Base-by-base conservation (phyloP, 2,797 vertebrate genomes). In the Hoplostethus mediterraneus region DNA sequence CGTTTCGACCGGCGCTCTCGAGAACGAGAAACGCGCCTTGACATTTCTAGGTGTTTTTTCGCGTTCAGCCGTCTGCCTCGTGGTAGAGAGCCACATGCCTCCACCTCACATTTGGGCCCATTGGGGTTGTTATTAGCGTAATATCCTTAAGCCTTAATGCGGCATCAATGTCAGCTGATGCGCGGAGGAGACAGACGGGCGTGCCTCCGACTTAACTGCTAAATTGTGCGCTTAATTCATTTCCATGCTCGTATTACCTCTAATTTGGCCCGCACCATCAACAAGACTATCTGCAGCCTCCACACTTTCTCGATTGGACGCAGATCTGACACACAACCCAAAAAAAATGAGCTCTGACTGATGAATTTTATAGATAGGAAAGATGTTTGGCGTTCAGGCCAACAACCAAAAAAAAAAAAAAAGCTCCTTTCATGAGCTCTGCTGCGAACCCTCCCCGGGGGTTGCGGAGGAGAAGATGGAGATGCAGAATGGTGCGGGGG, bases 131-230 rank as follows among this genome's bases (percentile, higher is more conserved):
- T 79, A 82, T 86, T 73, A 51, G 66, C 63, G 44, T 86, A 69
- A 87, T 81, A 80, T 77, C 81, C 74, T 86, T 33, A 21, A 61
- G 70, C 74, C 79, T 71, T 28, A 63, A 75, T 63, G 55, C 72
- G 81, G 44, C 63, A 81, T 86, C 73, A 72, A 38, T 73, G 67
- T 92, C 90, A 92, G 87, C 88, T 91, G 90, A 91, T 81, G 55
- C 68, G 57, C 75, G 48, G 52, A 53, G 68, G 77, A 77, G 59
- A 79, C 63, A 87, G 84, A 90, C 87, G 84, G 63, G 67, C 69
- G 49, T 73, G 73, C 67, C 63, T 88, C 87, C 61, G 85, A 53
- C 73, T 76, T 44, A 76, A 80, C 80, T 79, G 47, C 71, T 82
- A 79, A 91, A 81, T 81, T 80, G 61, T 84, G 80, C 82, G 55